phyloP scores from a whole-genome alignment of 2,113 vertebrate species.

The Elachura formosa region DNA sequence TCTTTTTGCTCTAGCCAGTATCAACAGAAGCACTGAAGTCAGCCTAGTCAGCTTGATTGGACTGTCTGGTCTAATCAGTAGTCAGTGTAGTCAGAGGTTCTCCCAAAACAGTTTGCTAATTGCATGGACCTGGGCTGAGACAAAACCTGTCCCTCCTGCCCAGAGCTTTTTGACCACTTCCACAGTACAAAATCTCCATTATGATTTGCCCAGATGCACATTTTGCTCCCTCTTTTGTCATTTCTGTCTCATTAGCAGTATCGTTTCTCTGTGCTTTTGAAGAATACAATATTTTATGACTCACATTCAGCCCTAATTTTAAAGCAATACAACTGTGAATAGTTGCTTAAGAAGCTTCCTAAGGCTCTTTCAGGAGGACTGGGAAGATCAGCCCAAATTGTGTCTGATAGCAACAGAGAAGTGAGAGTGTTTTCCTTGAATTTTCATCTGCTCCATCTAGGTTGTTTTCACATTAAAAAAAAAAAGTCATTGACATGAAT shows the following conservation, averaged over 20 bases:
- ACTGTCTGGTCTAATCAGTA: not conserved
- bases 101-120: not conserved
- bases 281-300: not conserved
- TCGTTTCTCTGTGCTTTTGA: not conserved
- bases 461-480: not conserved
- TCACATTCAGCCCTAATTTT: not conserved
- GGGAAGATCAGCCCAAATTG: not conserved
- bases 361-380: not conserved
- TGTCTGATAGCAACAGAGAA: not conserved
- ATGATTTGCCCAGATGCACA: not conserved
- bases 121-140: not conserved
- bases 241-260: not conserved
- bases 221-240: not conserved
- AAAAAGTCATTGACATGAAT: not conserved
- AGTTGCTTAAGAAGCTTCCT: not conserved
- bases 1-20: not conserved
- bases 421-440: not conserved
- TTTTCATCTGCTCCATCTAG: not conserved
- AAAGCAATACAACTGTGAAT: not conserved
- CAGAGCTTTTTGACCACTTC: not conserved
- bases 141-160: not conserved
- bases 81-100: not conserved
- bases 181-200: not conserved
- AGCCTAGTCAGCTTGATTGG: not conserved
- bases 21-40: not conserved